phyloP scores from a whole-genome alignment of 2,113 vertebrate species.

The Coreoperca whiteheadi region DNA sequence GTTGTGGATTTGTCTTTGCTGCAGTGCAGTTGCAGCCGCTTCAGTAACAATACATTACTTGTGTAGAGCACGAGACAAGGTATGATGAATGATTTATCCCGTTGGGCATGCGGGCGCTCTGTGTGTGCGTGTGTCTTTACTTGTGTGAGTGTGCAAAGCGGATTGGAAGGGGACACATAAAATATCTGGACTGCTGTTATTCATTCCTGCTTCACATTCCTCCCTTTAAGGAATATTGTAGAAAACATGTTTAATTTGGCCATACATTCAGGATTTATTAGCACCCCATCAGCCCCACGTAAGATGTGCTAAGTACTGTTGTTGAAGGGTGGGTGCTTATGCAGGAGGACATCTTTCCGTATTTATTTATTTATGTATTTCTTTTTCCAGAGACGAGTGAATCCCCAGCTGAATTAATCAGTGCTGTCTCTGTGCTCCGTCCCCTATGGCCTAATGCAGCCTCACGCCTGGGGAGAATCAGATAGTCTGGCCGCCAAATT shows the following conservation, averaged over 20 bases:
- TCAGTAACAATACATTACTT: slow-evolving; percentile 45
- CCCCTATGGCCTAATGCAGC: slow-evolving; percentile 67
- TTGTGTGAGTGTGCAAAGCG: background rate
- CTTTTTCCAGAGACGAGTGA: slow-evolving; percentile 46
- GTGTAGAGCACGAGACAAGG: slow-evolving; percentile 50
- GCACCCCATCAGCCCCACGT: background rate
- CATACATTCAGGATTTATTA: slow-evolving; percentile 13
- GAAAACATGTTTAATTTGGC: slow-evolving; percentile 3
- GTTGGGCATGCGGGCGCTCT: slow-evolving; percentile 30
- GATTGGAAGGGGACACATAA: slow-evolving; percentile 11
- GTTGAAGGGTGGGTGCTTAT: slow-evolving; percentile 32
- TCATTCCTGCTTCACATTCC: slow-evolving; percentile 20
- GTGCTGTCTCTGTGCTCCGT: slow-evolving; percentile 48
- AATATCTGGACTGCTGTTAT: slow-evolving; percentile 32
- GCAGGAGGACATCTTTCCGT: slow-evolving; percentile 35
- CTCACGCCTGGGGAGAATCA: slow-evolving; percentile 54
- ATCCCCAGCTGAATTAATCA: slow-evolving; percentile 66
- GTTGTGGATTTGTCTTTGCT: slow-evolving; percentile 44
- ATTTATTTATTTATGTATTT: slow-evolving; percentile 65
- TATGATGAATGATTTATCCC: slow-evolving; percentile 69
- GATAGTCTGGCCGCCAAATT: slow-evolving; percentile 60
- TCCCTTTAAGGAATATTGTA: slow-evolving; percentile 30
- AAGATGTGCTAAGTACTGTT: background rate
- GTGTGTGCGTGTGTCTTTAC: background rate
- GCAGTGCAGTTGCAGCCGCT: slow-evolving; percentile 60